A percentile compares a stretch with the other conserved stretches of the same genome.
Conservation (phyloP, 2,888 invertebrate species). For the Drosophila affinis region DNA sequence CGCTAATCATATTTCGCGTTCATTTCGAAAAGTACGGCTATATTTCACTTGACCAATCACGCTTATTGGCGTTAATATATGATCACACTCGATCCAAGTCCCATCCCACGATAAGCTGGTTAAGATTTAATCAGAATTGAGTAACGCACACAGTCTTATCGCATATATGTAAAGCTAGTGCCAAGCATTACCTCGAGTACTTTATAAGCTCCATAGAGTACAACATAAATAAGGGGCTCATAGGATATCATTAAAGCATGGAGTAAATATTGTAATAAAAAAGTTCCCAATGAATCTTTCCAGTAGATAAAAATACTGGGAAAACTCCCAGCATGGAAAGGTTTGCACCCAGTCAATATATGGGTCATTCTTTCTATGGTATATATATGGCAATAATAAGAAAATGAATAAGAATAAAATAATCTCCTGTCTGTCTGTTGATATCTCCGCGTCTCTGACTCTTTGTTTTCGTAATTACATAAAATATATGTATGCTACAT, state of each 20-base stretch:
- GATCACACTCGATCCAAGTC: conserved; percentile 22
- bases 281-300: neutral
- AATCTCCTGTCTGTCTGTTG: conserved; percentile 25
- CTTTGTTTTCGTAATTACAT: conserved; percentile 21
- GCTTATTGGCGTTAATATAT: conserved; percentile 55
- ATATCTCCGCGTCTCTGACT: conserved; percentile 23
- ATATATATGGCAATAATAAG: conserved; percentile 16
- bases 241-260: neutral
- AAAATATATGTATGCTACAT: neutral
- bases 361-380: neutral
- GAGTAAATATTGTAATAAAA: neutral
- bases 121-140: conserved; percentile 35
- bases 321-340: neutral
- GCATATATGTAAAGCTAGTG: neutral
- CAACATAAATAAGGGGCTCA: too few relatives aligned
- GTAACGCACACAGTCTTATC: conserved; percentile 18
- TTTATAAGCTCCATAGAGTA: neutral
- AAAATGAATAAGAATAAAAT: conserved; percentile 23
- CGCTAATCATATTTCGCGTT: conserved; percentile 53
- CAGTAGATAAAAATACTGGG: neutral
- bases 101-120: conserved; percentile 39
- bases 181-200: neutral
- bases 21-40: conserved; percentile 37
- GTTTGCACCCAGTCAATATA: neutral
- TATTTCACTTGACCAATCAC: conserved; percentile 49